phyloP scores from a whole-genome alignment of 1,140 invertebrate genomes.

The Halesus radiatus region DNA sequence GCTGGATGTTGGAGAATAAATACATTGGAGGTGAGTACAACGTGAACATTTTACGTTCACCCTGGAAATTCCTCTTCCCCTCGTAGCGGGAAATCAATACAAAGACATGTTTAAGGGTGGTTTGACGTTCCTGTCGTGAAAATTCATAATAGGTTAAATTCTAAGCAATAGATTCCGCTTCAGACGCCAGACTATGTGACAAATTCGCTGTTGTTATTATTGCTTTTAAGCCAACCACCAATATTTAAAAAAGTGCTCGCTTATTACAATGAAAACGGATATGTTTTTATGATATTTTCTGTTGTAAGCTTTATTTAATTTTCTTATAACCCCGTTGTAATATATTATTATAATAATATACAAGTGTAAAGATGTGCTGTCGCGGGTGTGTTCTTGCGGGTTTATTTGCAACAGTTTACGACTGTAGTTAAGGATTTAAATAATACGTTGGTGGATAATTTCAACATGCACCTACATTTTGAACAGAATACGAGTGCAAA shows the following conservation, averaged over 20 bases:
- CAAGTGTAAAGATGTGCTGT: constrained; percentile 6
- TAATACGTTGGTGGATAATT: background rate
- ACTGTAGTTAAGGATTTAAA: constrained; percentile 12
- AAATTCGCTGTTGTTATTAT: background rate
- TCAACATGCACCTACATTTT: constrained; percentile 90
- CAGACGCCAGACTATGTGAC: constrained; percentile 6
- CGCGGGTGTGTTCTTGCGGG: background rate
- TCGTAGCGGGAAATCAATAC: constrained; percentile 55
- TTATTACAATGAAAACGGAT: constrained; percentile 1
- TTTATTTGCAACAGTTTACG: constrained; percentile 2
- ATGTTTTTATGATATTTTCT: constrained; percentile 45
- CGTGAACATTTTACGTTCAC: constrained; percentile 40
- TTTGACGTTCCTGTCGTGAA: constrained; percentile 48
- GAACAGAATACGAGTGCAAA: constrained; percentile 93
- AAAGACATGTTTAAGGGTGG: constrained; percentile 48
- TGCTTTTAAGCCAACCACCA: background rate
- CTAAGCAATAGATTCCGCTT: background rate
- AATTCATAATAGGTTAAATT: constrained; percentile 39
- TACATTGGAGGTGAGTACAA: constrained; percentile 38
- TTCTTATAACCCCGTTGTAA: background rate
- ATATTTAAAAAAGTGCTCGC: constrained; percentile 2
- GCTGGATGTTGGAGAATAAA: constrained; percentile 22
- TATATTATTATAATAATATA: background rate
- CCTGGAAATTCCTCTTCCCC: constrained; percentile 42
- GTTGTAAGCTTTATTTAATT: constrained; percentile 23